phyloP scores from a whole-genome alignment of 1,140 invertebrate genomes.

The Platyscapa corneri region DNA sequence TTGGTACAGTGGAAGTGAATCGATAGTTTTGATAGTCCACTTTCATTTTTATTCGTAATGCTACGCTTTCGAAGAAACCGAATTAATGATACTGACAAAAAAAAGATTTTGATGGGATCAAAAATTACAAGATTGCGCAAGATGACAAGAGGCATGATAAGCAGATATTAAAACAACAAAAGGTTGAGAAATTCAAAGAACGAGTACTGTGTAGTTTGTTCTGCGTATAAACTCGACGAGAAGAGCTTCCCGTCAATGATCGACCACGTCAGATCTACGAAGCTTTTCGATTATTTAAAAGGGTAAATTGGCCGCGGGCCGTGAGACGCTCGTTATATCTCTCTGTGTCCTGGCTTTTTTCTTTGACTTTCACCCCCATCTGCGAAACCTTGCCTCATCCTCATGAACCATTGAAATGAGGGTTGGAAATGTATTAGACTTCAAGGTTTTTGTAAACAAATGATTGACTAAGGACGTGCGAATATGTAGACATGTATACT shows the following conservation, averaged over 20 bases:
- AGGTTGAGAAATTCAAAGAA: not conserved
- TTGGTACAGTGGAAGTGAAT: no score
- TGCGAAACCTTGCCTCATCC: constrained; percentile 56
- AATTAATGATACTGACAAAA: not conserved
- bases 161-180: not conserved
- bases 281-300: constrained; percentile 60
- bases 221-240: not conserved
- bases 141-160: not conserved
- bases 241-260: not conserved
- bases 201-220: not conserved
- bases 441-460: constrained; percentile 11
- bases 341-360: not conserved
- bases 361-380: constrained; percentile 49
- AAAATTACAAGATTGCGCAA: not conserved
- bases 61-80: not conserved
- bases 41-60: no score
- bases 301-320: constrained; percentile 50
- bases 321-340: constrained; percentile 61
- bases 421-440: constrained; percentile 63
- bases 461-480: constrained; percentile 3
- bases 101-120: not conserved
- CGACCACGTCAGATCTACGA: constrained; percentile 1
- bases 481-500: not conserved
- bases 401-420: constrained; percentile 57
- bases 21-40: no score